Evolutionary conservation across 2,888 invertebrate species (phyloP), one percentile per base, ranked within the genome.

Genomic region (Horisme vitalbata): DNA sequence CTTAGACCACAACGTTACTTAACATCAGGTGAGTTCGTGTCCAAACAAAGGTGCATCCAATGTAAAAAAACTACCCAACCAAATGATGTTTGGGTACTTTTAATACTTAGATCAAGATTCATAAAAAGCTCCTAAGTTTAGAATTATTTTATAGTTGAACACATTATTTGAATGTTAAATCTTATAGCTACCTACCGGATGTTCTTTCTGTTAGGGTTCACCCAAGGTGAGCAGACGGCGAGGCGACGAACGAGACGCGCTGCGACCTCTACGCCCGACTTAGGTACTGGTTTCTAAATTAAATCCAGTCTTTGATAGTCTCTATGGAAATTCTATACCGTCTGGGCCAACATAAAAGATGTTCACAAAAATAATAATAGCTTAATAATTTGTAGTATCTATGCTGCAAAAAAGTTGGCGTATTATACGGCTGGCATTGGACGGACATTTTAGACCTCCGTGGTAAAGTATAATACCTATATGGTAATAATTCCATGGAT

Each of bases 161-260:
- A 18, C 15, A 15, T 15, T 4, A 15, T 65, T 59, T 59, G 63
- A 63, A 63, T 65, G 70, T 70, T 65, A 71, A 74, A 71, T 14
- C 50, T 49, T 60, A 58, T 57, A 62, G 63, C 68, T 62, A 60
- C 53, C 56, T n/a, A 58, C 65, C 75, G 75, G 72, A 79, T 76
- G 69, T 67, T 65, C 63, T 68, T 62, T 65, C 57, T 58, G 60
- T 65, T 63, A 69, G 74, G 71, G 71, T 69, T 72, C 68, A 70
- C 69, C 67, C 83, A 82, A 83, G 81, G 79, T 80, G 78, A 83
- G 73, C 79, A 85, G 85, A 85, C 85, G 76, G 83, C 83, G 79
- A 63, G 84, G 81, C 83, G 84, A 65, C 83, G 69, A 81, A 61
- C 83, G 71, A 70, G 71, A 71, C 74, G 65, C 66, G 53, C 68